A percentile compares a stretch with the other conserved stretches of the same genome.
Conservation (phyloP, 2,113 vertebrate genomes). For the Galbula dea region DNA sequence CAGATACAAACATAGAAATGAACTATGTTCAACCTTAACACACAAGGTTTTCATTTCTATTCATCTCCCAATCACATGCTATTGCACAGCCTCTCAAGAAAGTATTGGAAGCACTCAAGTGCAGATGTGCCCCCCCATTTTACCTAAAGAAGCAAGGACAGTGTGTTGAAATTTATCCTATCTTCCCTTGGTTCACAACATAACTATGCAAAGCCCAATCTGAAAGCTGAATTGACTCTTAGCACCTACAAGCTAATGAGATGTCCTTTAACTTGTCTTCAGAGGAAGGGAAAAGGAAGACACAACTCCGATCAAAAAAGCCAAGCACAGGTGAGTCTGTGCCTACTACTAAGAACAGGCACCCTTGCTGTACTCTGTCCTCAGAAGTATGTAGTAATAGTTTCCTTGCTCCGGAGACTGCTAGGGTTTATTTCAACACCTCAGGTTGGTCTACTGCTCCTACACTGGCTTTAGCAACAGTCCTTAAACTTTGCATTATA, state of each 20-base stretch:
- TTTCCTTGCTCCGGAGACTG: background rate
- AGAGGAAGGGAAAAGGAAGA: rapidly evolving
- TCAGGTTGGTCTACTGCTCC: background rate
- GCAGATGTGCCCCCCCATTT: background rate
- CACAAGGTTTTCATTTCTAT: background rate
- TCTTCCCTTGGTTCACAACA: background rate
- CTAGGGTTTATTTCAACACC: background rate
- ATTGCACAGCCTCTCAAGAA: background rate
- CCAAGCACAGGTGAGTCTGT: background rate
- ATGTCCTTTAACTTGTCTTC: background rate
- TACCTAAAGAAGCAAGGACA: background rate
- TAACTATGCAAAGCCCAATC: background rate
- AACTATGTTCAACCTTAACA: background rate
- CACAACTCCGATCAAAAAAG: rapidly evolving
- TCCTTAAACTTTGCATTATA: background rate
- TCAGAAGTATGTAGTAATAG: background rate
- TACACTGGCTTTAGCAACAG: background rate
- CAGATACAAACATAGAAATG: background rate
- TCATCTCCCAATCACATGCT: background rate
- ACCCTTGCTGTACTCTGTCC: rapidly evolving
- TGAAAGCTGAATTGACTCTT: background rate
- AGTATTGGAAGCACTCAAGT: background rate
- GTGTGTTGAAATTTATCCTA: background rate
- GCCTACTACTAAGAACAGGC: background rate
- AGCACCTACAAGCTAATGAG: background rate